These are phyloP conservation scores for Calycopis cecrops DNA, from an alignment of 1,140 invertebrate genomes.

Conservation along the genomic window DNA sequence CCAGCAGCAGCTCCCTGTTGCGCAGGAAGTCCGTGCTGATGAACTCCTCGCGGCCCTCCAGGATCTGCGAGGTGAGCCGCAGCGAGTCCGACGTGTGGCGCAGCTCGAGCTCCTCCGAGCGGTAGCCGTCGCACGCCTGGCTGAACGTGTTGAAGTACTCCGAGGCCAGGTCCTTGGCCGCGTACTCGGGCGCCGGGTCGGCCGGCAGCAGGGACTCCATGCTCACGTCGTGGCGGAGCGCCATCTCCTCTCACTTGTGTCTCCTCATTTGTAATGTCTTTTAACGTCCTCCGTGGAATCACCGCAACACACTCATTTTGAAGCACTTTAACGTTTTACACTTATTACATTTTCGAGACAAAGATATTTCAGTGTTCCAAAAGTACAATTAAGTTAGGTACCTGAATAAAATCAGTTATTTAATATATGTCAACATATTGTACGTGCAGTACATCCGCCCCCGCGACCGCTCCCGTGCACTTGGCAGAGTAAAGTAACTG, in stretches of 20 bases:
- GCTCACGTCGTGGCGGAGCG: constrained; percentile 51
- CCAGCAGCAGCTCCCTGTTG: constrained; percentile 32
- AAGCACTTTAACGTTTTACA: no score
- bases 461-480: no score
- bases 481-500: background rate
- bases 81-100: constrained; percentile 54
- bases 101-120: constrained; percentile 45
- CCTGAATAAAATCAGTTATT: no score
- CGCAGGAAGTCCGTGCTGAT: constrained; percentile 52
- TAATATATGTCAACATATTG: no score
- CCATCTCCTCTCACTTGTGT: constrained; percentile 39
- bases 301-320: no score
- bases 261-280: constrained; percentile 33
- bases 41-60: constrained; percentile 51
- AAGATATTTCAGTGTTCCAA: no score
- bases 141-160: constrained; percentile 69
- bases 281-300: no score
- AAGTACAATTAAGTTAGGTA: no score
- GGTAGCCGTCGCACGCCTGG: constrained; percentile 63
- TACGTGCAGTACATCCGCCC: no score
- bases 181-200: constrained; percentile 55
- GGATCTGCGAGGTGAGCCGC: constrained; percentile 51
- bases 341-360: no score
- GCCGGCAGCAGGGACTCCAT: constrained; percentile 62
- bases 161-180: constrained; percentile 51